Conservation (phyloP, 2,113 vertebrate genomes). For the Chloroceryle aenea region DNA sequence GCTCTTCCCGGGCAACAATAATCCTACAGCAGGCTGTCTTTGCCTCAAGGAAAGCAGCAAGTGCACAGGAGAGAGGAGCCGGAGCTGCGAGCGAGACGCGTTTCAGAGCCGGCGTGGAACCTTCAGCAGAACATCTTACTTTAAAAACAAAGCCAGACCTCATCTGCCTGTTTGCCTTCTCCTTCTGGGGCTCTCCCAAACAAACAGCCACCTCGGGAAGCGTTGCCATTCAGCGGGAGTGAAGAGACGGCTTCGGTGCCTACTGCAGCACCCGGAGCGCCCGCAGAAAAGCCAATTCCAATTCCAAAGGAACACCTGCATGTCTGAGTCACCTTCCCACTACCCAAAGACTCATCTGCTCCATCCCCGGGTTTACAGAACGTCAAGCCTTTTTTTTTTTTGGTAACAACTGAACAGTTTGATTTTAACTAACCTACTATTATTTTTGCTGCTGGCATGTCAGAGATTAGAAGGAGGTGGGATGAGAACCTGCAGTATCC, state of each 20-base stretch:
- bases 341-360: background rate
- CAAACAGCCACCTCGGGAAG: background rate
- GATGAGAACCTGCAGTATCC: background rate
- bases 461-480: too few relatives aligned
- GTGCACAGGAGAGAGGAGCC: background rate
- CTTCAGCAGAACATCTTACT: background rate
- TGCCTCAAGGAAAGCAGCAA: background rate
- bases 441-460: background rate
- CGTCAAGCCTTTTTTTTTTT: background rate
- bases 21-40: too few relatives aligned
- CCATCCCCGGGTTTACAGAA: background rate
- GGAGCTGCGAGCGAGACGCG: fast-evolving
- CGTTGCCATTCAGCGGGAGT: fast-evolving
- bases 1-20: background rate
- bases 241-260: fast-evolving
- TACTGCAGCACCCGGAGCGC: fast-evolving
- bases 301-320: background rate
- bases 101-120: background rate
- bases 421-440: background rate
- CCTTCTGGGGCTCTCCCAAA: background rate
- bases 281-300: background rate
- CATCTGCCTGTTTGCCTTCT: background rate
- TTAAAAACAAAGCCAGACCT: background rate
- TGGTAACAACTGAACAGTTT: background rate
- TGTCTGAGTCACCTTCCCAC: background rate